Percentiles rank a stretch among this genome's conserved stretches.
phyloP scores from a whole-genome alignment of 2,113 vertebrate genomes.

The Burhinus bistriatus region DNA sequence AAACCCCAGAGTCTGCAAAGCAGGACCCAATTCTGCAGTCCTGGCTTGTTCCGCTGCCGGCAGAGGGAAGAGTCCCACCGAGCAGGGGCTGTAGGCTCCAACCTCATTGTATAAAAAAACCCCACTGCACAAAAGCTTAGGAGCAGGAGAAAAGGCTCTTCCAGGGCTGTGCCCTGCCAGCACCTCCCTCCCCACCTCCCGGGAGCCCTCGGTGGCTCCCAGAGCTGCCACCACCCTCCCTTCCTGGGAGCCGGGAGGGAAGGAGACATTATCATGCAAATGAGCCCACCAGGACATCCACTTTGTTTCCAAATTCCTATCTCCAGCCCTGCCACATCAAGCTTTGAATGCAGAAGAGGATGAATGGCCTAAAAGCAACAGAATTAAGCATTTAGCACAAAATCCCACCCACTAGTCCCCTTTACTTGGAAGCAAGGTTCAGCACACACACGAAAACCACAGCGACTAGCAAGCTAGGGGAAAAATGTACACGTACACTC shows the following conservation, averaged over 20 bases:
- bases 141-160: neutral
- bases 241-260: neutral
- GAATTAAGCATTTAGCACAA: neutral
- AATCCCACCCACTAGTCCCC: neutral
- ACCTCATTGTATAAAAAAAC: neutral
- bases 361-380: neutral
- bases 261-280: constrained; percentile 30
- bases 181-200: neutral
- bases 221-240: neutral
- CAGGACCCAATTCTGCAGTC: neutral
- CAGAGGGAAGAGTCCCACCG: neutral
- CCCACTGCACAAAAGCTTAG: neutral
- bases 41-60: neutral
- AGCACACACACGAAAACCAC: neutral
- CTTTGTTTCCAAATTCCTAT: constrained; percentile 35
- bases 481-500: neutral
- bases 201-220: neutral
- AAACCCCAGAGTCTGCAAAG: neutral
- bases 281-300: constrained; percentile 8
- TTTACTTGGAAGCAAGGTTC: neutral
- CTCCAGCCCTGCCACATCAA: neutral
- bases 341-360: neutral
- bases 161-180: neutral
- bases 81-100: neutral
- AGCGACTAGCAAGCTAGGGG: neutral